Base-by-base conservation (phyloP, 2,113 vertebrate species). In the Oncorhynchus nerka region DNA sequence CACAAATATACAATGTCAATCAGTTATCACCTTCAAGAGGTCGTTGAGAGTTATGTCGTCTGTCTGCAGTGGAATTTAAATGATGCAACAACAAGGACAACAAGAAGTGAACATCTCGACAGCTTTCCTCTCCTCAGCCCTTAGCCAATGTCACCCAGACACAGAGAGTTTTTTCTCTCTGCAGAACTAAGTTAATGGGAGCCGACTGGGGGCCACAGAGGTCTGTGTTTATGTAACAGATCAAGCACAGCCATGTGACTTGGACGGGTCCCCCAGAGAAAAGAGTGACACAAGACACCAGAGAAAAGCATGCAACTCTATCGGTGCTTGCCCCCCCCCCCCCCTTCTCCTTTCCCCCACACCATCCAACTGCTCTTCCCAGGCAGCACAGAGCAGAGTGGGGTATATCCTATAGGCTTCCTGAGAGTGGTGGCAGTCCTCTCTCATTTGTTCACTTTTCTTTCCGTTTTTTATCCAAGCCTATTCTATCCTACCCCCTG, bases 191-290 rank as follows among this genome's bases (percentile, higher is more conserved):
- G 83, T 88, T 93, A 89, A 93, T 89, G 77, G 67, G 78, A 89
- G 85, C 73, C 62, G 90, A 91, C 90, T 88, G 75, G 78, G 83
- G 89, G 89, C 86, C 81, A 81, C 74, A 73, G 81, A 89, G 86
- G 89, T 87, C 84, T 77, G 75, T 24, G 79, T 89, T 94, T 93
- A 93, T 82, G 84, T 93, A 93, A 94, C 81, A 88, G 85, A 89
- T 88, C 85, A 84, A 91, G 81, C 83, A 75, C 74, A 68, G 83
- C 80, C 84, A 91, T 88, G 92, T 92, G 93, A 92, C 88, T 86
- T 77, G 30, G 65, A 79, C 75, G 75, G 78, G 74, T 79, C 75
- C 76, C 76, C 67, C 15, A 67, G 84, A 89, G 85, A 85, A 86
- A 89, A 86, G 82, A 89, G 80, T 87, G 89, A 91, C 88, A 91